Evolutionary conservation across 2,888 invertebrate species (phyloP).

Genomic region (Leptinotarsa tumamoca): DNA sequence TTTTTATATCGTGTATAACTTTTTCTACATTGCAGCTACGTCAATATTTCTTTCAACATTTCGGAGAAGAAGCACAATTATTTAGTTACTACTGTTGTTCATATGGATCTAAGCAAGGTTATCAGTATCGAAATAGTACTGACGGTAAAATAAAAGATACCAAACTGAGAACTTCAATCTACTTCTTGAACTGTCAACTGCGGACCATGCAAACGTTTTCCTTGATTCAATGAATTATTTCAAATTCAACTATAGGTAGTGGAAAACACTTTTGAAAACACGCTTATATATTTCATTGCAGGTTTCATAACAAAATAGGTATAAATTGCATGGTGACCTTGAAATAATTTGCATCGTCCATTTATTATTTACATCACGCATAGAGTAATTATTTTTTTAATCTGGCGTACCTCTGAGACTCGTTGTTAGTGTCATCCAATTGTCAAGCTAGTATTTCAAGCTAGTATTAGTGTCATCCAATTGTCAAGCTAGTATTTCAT

Average conservation of each 20-base stretch:
- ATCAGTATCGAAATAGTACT: too few species aligned
- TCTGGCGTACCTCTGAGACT: conserved; percentile 1
- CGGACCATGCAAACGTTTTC: neutral
- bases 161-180: too few species aligned
- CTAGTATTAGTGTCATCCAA: conserved; percentile 2
- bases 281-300: neutral
- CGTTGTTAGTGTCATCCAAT: neutral
- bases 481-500: neutral
- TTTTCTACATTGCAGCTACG: too few species aligned
- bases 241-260: too few species aligned
- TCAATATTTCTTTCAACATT: too few species aligned
- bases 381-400: conserved; percentile 14
- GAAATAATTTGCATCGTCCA: conserved; percentile 7
- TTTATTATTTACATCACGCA: conserved; percentile 14
- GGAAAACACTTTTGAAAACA: neutral
- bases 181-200: neutral
- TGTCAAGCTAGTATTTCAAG: too few species aligned
- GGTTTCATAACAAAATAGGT: neutral
- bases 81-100: too few species aligned
- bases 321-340: conserved; percentile 12
- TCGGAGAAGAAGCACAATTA: too few species aligned
- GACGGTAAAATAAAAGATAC: too few species aligned
- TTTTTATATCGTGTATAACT: too few species aligned
- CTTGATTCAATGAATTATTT: neutral
- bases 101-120: too few species aligned